Percentiles rank a stretch among this genome's conserved stretches.
Evolutionary conservation across 2,113 vertebrate genomes (phyloP).

Genomic region (Corynorhinus townsendii): DNA sequence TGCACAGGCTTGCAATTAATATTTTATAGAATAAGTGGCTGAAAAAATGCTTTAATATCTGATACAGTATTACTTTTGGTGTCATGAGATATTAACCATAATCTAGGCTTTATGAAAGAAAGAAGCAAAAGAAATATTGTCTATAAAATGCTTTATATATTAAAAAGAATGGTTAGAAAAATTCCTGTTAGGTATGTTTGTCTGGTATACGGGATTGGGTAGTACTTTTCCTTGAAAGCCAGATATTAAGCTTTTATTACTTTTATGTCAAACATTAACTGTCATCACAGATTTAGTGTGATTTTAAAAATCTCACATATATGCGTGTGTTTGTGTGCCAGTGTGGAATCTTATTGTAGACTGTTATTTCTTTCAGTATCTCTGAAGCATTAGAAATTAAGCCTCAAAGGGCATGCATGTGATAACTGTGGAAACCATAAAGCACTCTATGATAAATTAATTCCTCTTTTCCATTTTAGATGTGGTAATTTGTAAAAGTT

Average conservation of each 20-base stretch:
- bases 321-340: neutral
- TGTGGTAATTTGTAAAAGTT: neutral
- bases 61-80: conserved; percentile 83
- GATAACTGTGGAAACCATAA: neutral
- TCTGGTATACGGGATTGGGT: neutral
- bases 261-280: conserved; percentile 63
- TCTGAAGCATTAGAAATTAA: conserved; percentile 44
- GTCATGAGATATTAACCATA: conserved; percentile 84
- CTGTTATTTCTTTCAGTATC: conserved; percentile 32
- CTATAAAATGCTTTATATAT: conserved; percentile 78
- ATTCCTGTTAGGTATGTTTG: conserved; percentile 44
- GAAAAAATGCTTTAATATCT: conserved; percentile 86
- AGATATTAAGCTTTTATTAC: conserved; percentile 61
- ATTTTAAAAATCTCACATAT: conserved; percentile 8
- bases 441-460: neutral
- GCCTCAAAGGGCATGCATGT: neutral
- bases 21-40: conserved; percentile 92
- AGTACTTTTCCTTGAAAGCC: conserved; percentile 52
- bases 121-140: conserved; percentile 83
- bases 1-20: conserved; percentile 86
- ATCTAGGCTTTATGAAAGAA: conserved; percentile 81
- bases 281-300: neutral
- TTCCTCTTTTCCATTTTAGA: conserved; percentile 17
- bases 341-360: neutral
- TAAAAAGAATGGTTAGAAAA: conserved; percentile 72